A percentile compares a stretch with the other conserved stretches of the same genome.
Conservation (phyloP, 2,113 vertebrate genomes). For the Cygnus buccinator region DNA sequence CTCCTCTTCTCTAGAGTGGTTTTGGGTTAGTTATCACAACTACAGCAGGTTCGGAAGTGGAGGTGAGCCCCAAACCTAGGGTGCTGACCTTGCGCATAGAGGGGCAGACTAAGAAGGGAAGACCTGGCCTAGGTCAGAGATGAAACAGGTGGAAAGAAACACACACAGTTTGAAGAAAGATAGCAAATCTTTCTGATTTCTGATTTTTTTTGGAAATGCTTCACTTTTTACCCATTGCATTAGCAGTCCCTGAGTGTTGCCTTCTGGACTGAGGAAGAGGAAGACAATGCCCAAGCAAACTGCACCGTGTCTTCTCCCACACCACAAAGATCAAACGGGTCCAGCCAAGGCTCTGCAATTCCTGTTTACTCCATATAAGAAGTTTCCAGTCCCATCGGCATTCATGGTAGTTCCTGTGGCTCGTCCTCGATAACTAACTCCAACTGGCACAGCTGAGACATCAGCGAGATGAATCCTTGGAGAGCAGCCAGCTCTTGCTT, state of each 20-base stretch:
- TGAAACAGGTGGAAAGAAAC: not conserved
- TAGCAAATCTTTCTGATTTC: not conserved
- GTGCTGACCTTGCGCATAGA: not conserved
- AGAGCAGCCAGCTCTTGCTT: conserved; percentile 22
- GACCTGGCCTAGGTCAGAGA: not conserved
- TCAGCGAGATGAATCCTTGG: conserved; percentile 20
- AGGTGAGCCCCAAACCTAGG: not conserved
- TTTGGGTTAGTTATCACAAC: not conserved
- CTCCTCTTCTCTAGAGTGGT: not conserved
- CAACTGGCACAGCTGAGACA: conserved; percentile 20
- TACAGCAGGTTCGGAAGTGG: not conserved
- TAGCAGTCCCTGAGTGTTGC: fast-evolving
- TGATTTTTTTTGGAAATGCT: not conserved
- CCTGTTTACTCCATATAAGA: not conserved
- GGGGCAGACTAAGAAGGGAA: not conserved
- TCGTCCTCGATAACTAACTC: conserved; percentile 12
- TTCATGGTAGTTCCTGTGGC: not conserved
- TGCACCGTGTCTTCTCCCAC: not conserved
- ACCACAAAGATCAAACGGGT: not conserved
- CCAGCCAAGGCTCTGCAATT: not conserved
- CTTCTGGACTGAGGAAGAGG: not conserved
- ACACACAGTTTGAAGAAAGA: not conserved
- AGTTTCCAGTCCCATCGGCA: not conserved
- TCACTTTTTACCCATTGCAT: not conserved
- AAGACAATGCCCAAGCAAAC: not conserved